These are phyloP conservation scores for Cardiocondyla obscurior DNA, from an alignment of 1,140 invertebrate species.

Conservation along the genomic window DNA sequence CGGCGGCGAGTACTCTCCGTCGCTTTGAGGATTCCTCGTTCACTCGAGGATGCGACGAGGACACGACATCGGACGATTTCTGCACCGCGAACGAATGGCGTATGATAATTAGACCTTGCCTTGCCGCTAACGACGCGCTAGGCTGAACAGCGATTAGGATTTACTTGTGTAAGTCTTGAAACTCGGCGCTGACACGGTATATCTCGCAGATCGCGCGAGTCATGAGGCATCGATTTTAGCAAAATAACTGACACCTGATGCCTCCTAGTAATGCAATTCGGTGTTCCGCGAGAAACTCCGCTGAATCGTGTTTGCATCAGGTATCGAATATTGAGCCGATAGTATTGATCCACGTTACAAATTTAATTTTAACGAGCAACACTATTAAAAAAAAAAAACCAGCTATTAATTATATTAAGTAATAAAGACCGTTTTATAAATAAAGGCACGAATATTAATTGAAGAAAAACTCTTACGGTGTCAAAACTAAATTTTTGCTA, in stretches of 20 bases:
- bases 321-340: neutral
- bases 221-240: neutral
- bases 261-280: neutral
- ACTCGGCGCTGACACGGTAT: neutral
- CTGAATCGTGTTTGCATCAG: neutral
- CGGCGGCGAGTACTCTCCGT: neutral
- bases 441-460: no score
- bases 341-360: neutral
- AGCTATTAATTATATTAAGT: no score
- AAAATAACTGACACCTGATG: slow-evolving; percentile 19
- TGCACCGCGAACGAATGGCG: neutral
- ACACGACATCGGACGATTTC: slow-evolving; percentile 31
- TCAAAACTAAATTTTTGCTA: no score
- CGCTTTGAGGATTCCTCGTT: slow-evolving; percentile 4
- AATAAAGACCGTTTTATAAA: no score
- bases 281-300: neutral
- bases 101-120: slow-evolving; percentile 46
- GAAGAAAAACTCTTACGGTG: no score
- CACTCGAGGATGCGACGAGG: slow-evolving; percentile 21
- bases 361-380: neutral
- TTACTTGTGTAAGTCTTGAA: slow-evolving; percentile 14
- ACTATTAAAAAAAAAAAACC: neutral
- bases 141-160: slow-evolving; percentile 29
- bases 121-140: slow-evolving; percentile 35
- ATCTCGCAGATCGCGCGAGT: neutral